A percentile compares a stretch with the other conserved stretches of the same genome.
Conservation (phyloP, 2,797 vertebrate species). For the Vireo griseus region DNA sequence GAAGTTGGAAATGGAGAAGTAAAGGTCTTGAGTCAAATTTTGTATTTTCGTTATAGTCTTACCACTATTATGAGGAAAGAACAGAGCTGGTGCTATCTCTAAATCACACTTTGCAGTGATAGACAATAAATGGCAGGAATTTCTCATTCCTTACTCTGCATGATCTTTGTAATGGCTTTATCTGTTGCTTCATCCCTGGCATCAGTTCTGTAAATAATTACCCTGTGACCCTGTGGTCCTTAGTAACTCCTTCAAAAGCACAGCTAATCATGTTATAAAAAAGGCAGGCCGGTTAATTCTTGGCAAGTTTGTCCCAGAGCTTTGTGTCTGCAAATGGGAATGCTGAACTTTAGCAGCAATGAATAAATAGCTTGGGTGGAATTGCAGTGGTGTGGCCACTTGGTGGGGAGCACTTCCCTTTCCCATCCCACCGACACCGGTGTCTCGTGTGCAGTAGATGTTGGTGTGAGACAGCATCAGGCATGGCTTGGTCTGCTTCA, state of each 20-base stretch:
- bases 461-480: not conserved
- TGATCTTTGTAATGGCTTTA: not conserved
- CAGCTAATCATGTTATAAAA: constrained; percentile 34
- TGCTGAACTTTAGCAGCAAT: not conserved
- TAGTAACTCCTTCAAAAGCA: constrained; percentile 29
- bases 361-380: not conserved
- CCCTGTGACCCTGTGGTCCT: not conserved
- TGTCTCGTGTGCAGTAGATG: not conserved
- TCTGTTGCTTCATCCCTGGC: not conserved
- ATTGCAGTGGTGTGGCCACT: rapidly evolving
- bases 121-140: not conserved
- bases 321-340: not conserved
- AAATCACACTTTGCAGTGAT: not conserved
- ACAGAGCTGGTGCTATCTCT: not conserved
- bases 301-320: not conserved
- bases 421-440: not conserved
- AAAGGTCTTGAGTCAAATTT: not conserved
- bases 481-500: rapidly evolving
- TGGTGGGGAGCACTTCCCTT: not conserved
- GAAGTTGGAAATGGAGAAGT: not conserved
- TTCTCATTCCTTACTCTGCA: not conserved
- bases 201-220: constrained; percentile 39
- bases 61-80: not conserved
- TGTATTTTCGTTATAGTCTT: not conserved
- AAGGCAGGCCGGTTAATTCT: not conserved